Percentiles rank a stretch among this genome's conserved stretches.
phyloP scores from a whole-genome alignment of 1,140 invertebrate species.

The Papilio aristodemus region DNA sequence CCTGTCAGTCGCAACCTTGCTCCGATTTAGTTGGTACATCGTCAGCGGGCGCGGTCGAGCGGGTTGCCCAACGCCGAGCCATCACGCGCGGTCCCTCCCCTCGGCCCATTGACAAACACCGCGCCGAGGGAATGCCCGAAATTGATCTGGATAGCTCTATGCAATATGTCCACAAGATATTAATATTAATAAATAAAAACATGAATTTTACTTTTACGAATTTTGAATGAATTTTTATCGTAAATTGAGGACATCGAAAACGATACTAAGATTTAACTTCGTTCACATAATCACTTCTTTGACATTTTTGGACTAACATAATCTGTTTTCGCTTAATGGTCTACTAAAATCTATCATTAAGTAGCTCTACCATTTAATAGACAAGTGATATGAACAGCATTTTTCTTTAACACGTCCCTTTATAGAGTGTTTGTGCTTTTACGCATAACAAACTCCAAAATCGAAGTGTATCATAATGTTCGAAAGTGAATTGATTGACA shows the following conservation, averaged over 20 bases:
- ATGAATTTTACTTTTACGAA: too few relatives aligned
- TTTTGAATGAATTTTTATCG: too few relatives aligned
- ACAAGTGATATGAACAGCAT: too few relatives aligned
- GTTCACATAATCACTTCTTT: too few relatives aligned
- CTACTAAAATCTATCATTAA: too few relatives aligned
- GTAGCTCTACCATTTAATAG: too few relatives aligned
- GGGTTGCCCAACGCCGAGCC: slow-evolving; percentile 56
- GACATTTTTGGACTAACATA: too few relatives aligned
- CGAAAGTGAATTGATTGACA: slow-evolving; percentile 75
- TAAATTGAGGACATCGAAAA: too few relatives aligned
- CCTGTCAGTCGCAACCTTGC: slow-evolving; percentile 28
- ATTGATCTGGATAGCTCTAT: slow-evolving; percentile 39
- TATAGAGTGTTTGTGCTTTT: slow-evolving; percentile 3
- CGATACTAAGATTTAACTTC: too few relatives aligned
- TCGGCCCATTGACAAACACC: slow-evolving; percentile 58
- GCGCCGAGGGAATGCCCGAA: slow-evolving; percentile 34
- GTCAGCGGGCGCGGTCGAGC: slow-evolving; percentile 34
- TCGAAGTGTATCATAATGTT: slow-evolving; percentile 67
- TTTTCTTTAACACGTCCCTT: neutral
- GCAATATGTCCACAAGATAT: slow-evolving; percentile 32
- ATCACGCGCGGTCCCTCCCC: slow-evolving; percentile 63
- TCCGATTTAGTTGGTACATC: slow-evolving; percentile 21
- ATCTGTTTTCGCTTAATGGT: too few relatives aligned
- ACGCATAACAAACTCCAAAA: slow-evolving; percentile 38
- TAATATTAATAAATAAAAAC: slow-evolving; percentile 4